These are phyloP conservation scores for Campaea margaritaria DNA, from an alignment of 2,888 invertebrate genomes.

Conservation along the genomic window DNA sequence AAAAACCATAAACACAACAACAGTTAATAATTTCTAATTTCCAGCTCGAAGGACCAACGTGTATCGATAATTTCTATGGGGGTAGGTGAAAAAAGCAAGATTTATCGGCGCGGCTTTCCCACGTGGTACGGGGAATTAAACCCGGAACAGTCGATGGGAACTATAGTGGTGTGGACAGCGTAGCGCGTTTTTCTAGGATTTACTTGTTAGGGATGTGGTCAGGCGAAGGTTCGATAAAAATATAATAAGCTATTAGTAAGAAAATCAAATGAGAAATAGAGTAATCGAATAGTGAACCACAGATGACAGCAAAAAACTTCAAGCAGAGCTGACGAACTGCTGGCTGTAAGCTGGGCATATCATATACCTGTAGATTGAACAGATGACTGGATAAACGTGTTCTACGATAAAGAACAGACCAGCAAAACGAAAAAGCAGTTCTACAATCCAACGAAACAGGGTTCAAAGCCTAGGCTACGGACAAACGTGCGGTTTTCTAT, in stretches of 20 bases:
- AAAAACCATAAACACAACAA: slow-evolving; percentile 22
- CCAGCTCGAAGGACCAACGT: slow-evolving; percentile 16
- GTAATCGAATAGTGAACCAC: too few relatives aligned
- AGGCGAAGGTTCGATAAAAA: neutral
- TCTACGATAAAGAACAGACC: too few relatives aligned
- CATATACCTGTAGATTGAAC: too few relatives aligned
- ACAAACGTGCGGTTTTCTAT: too few relatives aligned
- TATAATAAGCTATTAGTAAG: neutral
- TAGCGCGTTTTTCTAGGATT: slow-evolving; percentile 60
- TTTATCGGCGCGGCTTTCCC: slow-evolving; percentile 78
- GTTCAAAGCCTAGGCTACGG: too few relatives aligned
- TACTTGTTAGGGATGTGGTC: slow-evolving; percentile 44
- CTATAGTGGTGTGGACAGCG: slow-evolving; percentile 52
- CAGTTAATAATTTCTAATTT: slow-evolving; percentile 26
- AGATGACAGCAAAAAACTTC: too few relatives aligned
- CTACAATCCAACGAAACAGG: too few relatives aligned
- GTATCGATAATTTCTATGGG: slow-evolving; percentile 36
- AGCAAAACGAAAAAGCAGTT: too few relatives aligned
- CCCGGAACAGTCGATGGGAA: slow-evolving; percentile 80
- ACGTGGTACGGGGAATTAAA: slow-evolving; percentile 80
- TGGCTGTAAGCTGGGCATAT: too few relatives aligned
- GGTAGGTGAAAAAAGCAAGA: slow-evolving; percentile 62
- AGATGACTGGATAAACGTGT: too few relatives aligned
- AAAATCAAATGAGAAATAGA: neutral
- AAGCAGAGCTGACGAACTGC: too few relatives aligned